These are phyloP conservation scores for Sturnus vulgaris DNA, from an alignment of 2,113 vertebrate species.

Conservation along the genomic window DNA sequence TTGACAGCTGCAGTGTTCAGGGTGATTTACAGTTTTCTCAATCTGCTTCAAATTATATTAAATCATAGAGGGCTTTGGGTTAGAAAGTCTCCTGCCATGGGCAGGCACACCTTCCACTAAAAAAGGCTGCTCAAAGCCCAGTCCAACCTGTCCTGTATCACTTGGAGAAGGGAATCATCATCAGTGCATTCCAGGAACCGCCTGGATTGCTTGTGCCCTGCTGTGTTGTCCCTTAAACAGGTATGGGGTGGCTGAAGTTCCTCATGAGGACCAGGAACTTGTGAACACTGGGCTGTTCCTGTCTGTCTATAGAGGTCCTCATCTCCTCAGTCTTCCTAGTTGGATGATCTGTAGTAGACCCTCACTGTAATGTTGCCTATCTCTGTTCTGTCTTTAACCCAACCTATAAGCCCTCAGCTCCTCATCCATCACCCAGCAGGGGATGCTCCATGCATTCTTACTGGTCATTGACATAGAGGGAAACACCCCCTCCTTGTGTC, in stretches of 20 bases:
- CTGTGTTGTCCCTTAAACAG: not conserved
- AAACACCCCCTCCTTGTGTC: not conserved
- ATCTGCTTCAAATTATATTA: not conserved
- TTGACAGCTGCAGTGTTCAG: not conserved
- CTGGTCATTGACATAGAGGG: not conserved
- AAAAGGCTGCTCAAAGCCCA: not conserved
- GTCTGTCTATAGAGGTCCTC: not conserved
- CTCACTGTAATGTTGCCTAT: not conserved
- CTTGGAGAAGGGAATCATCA: not conserved
- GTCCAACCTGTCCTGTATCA: not conserved
- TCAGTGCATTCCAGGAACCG: rapidly evolving
- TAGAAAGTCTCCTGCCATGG: not conserved
- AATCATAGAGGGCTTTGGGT: not conserved
- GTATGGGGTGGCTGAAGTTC: not conserved
- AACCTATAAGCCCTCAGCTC: not conserved
- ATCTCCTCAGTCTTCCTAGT: not conserved
- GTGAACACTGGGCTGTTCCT: not conserved
- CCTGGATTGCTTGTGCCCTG: not conserved
- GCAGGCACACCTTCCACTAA: not conserved
- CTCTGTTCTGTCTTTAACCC: not conserved
- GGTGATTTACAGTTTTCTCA: not conserved
- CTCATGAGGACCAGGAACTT: not conserved
- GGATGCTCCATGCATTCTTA: not conserved
- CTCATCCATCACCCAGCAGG: not conserved
- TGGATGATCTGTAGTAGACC: not conserved